Base-by-base conservation (phyloP, 2,797 vertebrate genomes). In the Champsocephalus gunnari region DNA sequence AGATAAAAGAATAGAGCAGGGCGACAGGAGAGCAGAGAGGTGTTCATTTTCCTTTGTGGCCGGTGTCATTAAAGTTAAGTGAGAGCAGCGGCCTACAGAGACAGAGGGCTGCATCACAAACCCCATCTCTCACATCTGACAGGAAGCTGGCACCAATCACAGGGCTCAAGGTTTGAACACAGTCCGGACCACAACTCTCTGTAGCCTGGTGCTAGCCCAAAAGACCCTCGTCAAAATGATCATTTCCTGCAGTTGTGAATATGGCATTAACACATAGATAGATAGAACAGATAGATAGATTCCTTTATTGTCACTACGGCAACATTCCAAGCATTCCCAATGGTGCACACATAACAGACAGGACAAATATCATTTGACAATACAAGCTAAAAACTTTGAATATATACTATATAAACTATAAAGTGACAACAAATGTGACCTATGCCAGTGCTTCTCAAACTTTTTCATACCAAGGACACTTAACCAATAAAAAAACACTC, bases 31-130 rank as follows among this genome's bases (percentile, higher is more conserved):
- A 75, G 73, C 64, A 47, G 53, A 76, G 74, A 66, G 66, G 56
- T 82, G 75, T 72, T 82, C 77, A 77, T 81, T 64, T 56, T 75
- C 60, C 77, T n/a, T 73, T 82, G 51, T 56, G 83, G 81, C 66
- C 76, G 47, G 79, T 79, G 83, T 88, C 82, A 90, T 87, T 89
- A 88, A 75, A 90, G 75, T 66, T 77, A 84, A 89, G 79, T 73
- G 70, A 86, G 82, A 75, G 67, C 74, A 81, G 74, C 80, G 65
- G 74, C 77, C 80, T 32, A 6, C 66, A 70, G 77, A 79, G 82
- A 79, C 66, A 32, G 32, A 16, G 66, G 79, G 63, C 64, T 50
- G 66, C 66, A 75, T 74, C 78, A 54, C 21, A 48, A 14, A 71
- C 66, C 71, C 71, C 38, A 77, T 83, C 73, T 61, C 57, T 88